These are phyloP conservation scores for Neodiprion lecontei DNA, from an alignment of 1,140 invertebrate genomes.

Conservation along the genomic window DNA sequence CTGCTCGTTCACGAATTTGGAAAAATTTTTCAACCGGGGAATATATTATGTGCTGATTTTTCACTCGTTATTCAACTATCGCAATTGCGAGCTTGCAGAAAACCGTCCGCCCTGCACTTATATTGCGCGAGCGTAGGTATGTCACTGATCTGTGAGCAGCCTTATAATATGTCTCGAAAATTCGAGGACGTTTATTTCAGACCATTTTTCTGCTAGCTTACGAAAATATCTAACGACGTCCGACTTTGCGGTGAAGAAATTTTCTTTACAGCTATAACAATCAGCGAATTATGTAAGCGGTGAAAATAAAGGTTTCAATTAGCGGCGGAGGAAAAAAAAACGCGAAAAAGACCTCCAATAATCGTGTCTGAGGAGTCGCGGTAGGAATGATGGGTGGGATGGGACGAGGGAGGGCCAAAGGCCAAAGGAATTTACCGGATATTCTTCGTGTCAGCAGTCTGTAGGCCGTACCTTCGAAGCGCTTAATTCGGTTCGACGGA, in stretches of 20 bases:
- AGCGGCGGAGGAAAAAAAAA: background rate
- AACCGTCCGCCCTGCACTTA: no score
- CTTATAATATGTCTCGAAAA: no score
- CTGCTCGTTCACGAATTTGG: constrained; percentile 5
- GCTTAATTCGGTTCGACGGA: background rate
- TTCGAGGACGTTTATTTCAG: no score
- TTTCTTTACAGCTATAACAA: background rate
- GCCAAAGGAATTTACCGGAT: background rate
- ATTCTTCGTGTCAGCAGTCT: background rate
- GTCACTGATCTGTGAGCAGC: no score
- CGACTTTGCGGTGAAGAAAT: no score
- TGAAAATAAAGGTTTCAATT: background rate
- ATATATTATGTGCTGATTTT: background rate
- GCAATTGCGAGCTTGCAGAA: background rate
- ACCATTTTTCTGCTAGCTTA: no score
- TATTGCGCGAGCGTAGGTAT: no score
- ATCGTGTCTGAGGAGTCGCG: background rate
- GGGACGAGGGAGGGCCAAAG: background rate
- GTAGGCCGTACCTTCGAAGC: background rate
- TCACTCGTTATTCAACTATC: background rate
- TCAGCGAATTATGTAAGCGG: background rate
- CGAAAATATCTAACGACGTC: no score
- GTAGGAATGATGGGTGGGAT: no score
- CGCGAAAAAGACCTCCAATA: background rate
- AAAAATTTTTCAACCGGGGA: background rate